Percentiles rank a stretch among this genome's conserved stretches.
phyloP scores from a whole-genome alignment of 2,113 vertebrate genomes.

The Cheirogaleus medius region DNA sequence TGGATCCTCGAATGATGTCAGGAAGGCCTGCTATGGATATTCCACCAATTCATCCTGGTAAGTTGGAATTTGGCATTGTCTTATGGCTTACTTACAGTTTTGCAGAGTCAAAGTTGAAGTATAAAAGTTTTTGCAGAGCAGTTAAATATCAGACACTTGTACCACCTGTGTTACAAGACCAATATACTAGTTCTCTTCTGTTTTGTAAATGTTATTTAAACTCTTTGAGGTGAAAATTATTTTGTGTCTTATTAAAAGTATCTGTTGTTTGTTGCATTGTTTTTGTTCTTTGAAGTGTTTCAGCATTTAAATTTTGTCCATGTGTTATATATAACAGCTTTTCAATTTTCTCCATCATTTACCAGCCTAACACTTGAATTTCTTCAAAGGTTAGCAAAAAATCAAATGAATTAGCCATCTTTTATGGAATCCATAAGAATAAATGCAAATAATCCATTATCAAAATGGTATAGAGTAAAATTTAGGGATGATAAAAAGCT shows the following conservation, averaged over 20 bases:
- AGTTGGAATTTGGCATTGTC: background rate
- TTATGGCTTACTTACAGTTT: no score
- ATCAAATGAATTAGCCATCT: background rate
- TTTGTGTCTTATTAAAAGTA: background rate
- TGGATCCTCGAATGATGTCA: conserved; percentile 98
- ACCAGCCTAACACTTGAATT: background rate
- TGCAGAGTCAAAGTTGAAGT: background rate
- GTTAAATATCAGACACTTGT: background rate
- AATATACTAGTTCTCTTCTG: background rate
- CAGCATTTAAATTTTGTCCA: conserved; percentile 32
- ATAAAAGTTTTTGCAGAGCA: background rate
- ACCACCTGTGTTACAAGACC: background rate
- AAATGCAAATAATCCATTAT: background rate
- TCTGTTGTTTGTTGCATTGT: background rate
- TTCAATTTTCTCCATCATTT: background rate
- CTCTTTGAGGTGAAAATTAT: background rate
- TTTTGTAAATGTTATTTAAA: conserved; percentile 25
- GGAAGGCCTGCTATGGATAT: conserved; percentile 95
- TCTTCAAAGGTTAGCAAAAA: background rate
- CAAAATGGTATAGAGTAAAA: background rate
- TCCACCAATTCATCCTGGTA: conserved; percentile 93
- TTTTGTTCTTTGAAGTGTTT: background rate
- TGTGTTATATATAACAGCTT: background rate
- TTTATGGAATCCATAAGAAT: background rate
- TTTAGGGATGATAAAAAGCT: background rate